Conservation (phyloP, 2,113 vertebrate genomes). For the Grammomys surdaster region DNA sequence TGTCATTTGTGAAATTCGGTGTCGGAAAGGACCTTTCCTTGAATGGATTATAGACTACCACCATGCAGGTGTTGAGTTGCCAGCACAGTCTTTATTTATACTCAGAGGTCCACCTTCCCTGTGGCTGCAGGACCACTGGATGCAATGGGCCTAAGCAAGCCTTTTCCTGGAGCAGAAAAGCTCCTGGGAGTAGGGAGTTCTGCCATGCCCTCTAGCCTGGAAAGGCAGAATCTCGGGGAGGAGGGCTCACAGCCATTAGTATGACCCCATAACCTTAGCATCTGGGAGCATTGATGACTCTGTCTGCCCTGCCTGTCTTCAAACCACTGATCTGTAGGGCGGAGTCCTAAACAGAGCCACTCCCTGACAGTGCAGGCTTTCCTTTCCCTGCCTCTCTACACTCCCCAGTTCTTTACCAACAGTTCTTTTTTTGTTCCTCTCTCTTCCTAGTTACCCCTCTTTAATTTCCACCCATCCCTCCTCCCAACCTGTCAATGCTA, state of each 20-base stretch:
- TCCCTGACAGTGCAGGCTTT: neutral
- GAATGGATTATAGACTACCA: neutral
- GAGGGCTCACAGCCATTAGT: neutral
- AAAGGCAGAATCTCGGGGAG: neutral
- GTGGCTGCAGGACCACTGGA: neutral
- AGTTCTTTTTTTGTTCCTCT: too few species aligned
- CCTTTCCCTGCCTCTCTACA: neutral
- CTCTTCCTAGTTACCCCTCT: neutral
- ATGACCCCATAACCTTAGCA: neutral
- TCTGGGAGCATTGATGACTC: neutral
- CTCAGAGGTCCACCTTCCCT: neutral
- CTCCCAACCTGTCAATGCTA: neutral
- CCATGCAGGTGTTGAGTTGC: neutral
- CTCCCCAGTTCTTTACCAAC: neutral
- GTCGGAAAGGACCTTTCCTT: neutral
- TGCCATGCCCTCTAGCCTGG: neutral
- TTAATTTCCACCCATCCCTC: neutral
- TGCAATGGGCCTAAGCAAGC: neutral
- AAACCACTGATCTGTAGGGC: rapidly evolving
- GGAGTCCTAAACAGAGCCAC: neutral
- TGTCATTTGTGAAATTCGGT: neutral
- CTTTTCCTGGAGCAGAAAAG: neutral
- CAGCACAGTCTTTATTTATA: neutral
- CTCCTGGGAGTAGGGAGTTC: neutral
- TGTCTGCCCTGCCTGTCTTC: neutral